Percentiles rank a stretch among this genome's conserved stretches.
Conservation (phyloP, 2,113 vertebrate species). For the Guaruba guarouba region DNA sequence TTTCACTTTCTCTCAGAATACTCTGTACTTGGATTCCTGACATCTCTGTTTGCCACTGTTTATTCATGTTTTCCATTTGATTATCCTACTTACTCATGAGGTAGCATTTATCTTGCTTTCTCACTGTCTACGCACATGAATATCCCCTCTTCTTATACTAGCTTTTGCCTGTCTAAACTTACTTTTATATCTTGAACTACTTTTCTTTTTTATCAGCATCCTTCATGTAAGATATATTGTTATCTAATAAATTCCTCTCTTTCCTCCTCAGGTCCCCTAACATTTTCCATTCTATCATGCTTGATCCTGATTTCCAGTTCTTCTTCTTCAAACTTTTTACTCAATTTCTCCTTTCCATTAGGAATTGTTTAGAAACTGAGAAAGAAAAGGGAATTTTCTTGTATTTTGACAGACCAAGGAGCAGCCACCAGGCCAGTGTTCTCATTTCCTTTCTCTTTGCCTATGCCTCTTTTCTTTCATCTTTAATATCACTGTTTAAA, state of each 20-base stretch:
- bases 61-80: neutral
- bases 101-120: neutral
- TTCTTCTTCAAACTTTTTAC: neutral
- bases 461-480: neutral
- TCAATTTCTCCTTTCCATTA: neutral
- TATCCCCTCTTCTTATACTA: neutral
- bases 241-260: neutral
- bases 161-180: neutral
- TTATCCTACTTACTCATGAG: neutral
- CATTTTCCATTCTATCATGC: neutral
- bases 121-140: neutral
- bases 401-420: neutral
- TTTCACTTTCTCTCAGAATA: neutral
- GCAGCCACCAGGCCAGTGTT: fast-evolving
- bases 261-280: neutral
- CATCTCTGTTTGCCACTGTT: neutral
- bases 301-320: neutral
- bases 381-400: neutral
- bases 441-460: neutral
- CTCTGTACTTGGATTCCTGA: neutral
- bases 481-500: neutral
- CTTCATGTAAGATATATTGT: neutral
- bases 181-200: neutral
- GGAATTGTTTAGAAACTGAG: neutral
- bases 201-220: neutral